phyloP scores from a whole-genome alignment of 53 echinoderm and acorn worm genomes.

The Glandiceps talaboti region DNA sequence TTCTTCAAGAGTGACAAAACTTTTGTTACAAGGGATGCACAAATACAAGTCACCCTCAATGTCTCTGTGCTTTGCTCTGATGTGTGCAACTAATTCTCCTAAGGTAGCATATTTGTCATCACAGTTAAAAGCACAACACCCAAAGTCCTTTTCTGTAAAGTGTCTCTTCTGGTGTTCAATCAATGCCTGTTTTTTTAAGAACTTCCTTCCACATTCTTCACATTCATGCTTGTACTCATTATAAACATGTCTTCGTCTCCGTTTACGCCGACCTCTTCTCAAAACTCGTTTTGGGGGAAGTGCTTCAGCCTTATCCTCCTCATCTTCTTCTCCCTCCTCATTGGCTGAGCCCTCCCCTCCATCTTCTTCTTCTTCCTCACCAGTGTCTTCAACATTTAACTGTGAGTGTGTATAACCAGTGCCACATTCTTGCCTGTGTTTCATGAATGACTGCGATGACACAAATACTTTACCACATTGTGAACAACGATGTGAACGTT shows the following conservation, averaged over 20 bases:
- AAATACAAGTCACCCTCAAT: background rate
- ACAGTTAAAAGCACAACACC: background rate
- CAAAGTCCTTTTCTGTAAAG: background rate
- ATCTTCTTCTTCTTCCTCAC: constrained; percentile 1
- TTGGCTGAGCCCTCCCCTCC: background rate
- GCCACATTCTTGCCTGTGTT: constrained; percentile 67
- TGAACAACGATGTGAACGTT: constrained; percentile 62
- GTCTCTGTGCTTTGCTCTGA: background rate
- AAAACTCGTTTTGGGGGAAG: background rate
- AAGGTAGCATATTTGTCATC: background rate
- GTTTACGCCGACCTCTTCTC: background rate
- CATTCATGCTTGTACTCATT: background rate
- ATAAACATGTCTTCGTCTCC: background rate
- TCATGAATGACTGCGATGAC: constrained; percentile 77
- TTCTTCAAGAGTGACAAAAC: background rate
- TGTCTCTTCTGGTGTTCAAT: background rate
- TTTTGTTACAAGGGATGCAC: background rate
- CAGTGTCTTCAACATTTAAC: constrained; percentile 5
- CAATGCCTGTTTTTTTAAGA: background rate
- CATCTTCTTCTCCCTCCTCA: background rate
- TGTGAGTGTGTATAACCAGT: background rate
- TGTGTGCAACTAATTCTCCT: background rate
- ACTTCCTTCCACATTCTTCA: background rate
- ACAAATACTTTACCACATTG: constrained; percentile 59
- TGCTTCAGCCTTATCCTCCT: background rate